Percentiles rank a stretch among this genome's conserved stretches.
These are phyloP conservation scores for Lymantria dispar DNA, from an alignment of 2,888 invertebrate species.

Conservation along the genomic window DNA sequence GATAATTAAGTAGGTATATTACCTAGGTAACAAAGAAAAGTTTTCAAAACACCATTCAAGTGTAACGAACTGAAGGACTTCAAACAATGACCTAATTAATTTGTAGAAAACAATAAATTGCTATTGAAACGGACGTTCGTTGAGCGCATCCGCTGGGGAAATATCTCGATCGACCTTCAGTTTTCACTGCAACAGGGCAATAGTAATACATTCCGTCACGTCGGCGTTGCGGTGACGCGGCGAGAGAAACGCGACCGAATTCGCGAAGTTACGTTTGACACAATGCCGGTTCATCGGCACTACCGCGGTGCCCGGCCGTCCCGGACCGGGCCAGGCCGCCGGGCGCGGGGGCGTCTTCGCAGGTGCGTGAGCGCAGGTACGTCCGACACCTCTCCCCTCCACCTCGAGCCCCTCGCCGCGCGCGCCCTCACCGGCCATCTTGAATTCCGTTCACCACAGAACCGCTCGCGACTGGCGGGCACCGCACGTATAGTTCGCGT, in stretches of 20 bases:
- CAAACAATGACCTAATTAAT: not conserved
- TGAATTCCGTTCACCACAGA: conserved; percentile 79
- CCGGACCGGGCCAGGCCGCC: not conserved
- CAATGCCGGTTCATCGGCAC: conserved; percentile 78
- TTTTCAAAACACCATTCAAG: not conserved
- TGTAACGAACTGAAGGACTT: not conserved
- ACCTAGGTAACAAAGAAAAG: not conserved
- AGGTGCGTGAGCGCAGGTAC: conserved; percentile 75
- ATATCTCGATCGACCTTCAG: conserved; percentile 67
- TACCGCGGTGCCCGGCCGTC: conserved; percentile 14
- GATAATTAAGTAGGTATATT: not conserved
- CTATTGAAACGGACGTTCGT: conserved; percentile 22
- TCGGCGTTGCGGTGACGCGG: conserved; percentile 50
- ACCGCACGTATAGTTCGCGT: conserved; percentile 57
- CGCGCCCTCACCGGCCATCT: conserved; percentile 57
- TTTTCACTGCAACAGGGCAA: conserved; percentile 65
- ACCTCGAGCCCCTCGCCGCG: conserved; percentile 10
- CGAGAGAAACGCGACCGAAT: conserved; percentile 76
- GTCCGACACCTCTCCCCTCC: conserved; percentile 21
- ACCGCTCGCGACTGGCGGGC: conserved; percentile 74
- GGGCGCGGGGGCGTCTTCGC: conserved; percentile 56
- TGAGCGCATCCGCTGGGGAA: conserved; percentile 35
- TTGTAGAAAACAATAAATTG: conserved; percentile 16
- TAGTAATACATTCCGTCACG: conserved; percentile 73
- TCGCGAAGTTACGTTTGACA: conserved; percentile 75